phyloP scores from a whole-genome alignment of 2,113 vertebrate genomes.

The Eira barbara region DNA sequence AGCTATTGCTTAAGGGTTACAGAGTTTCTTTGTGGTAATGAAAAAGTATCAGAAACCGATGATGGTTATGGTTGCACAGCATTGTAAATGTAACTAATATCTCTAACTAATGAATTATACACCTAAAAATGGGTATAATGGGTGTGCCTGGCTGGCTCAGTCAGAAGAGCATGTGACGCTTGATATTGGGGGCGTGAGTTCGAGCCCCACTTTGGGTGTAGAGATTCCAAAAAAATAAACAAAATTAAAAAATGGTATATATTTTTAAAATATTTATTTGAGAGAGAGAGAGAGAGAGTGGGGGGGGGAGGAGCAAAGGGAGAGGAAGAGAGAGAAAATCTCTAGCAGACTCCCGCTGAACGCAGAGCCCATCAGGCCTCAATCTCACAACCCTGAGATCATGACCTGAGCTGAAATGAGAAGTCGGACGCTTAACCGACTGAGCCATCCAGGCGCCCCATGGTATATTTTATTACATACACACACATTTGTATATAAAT shows the following conservation, averaged over 20 bases:
- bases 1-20: neutral
- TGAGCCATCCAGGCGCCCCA: neutral
- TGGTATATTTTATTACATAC: neutral
- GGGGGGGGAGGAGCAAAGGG: neutral
- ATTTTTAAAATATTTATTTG: too few species aligned
- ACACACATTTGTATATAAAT: neutral
- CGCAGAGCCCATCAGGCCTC: neutral
- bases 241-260: neutral
- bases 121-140: neutral
- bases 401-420: neutral
- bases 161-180: neutral
- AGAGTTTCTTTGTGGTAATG: conserved; percentile 1
- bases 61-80: neutral
- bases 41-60: neutral
- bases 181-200: neutral
- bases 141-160: neutral
- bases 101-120: neutral
- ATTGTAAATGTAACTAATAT: neutral
- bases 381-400: neutral
- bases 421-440: neutral
- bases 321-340: neutral
- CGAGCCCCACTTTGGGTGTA: neutral
- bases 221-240: neutral
- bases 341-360: neutral
- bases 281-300: neutral